Percentiles rank a stretch among this genome's conserved stretches.
Evolutionary conservation across 1,140 invertebrate species (phyloP).

Genomic region (Lycorma delicatula): DNA sequence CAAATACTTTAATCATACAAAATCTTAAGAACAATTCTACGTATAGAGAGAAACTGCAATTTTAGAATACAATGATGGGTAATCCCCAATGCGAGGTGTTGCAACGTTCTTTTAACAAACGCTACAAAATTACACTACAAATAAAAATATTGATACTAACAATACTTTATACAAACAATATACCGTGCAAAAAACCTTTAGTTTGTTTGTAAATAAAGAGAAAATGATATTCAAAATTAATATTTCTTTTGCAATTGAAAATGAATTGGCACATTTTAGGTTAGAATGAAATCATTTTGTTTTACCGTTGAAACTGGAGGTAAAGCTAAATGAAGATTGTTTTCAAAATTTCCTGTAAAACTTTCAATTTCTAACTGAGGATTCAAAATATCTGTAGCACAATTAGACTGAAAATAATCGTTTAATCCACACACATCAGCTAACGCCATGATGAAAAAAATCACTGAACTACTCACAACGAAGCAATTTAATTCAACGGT

Average conservation of each 20-base stretch:
- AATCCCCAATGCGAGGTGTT: too few species aligned
- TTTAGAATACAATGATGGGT: too few species aligned
- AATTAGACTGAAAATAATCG: not conserved
- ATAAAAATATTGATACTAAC: not conserved
- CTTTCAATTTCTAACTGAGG: not conserved
- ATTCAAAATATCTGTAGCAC: not conserved
- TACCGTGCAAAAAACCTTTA: not conserved
- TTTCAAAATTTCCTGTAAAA: slow-evolving; percentile 13
- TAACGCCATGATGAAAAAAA: too few species aligned
- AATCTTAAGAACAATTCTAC: too few species aligned
- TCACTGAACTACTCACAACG: too few species aligned
- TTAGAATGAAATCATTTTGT: too few species aligned
- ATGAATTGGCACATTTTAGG: not conserved
- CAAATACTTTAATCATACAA: too few species aligned
- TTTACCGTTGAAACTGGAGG: slow-evolving; percentile 24
- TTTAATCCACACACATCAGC: slow-evolving; percentile 10
- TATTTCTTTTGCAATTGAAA: not conserved
- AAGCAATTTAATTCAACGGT: too few species aligned
- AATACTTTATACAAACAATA: not conserved
- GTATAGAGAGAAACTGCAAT: too few species aligned
- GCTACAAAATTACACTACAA: not conserved
- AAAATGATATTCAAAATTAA: not conserved
- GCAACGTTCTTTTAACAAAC: not conserved
- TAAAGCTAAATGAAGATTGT: slow-evolving; percentile 18
- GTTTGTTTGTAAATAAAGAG: not conserved